A percentile compares a stretch with the other conserved stretches of the same genome.
Evolutionary conservation across 2,797 vertebrate species (phyloP).

Genomic region (Fistularia tabacaria): DNA sequence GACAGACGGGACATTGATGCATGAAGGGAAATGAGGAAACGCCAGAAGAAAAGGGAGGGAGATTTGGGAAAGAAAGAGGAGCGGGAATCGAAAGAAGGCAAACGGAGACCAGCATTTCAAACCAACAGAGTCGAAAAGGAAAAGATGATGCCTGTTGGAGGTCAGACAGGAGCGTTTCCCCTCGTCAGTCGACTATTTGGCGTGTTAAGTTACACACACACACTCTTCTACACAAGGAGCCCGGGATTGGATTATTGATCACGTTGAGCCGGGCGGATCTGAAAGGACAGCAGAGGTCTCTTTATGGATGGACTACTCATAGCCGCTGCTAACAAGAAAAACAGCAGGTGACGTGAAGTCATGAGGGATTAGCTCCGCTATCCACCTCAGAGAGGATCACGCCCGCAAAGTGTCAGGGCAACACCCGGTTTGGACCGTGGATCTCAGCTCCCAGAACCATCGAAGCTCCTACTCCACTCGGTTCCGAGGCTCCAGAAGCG

Average conservation of each 20-base stretch:
- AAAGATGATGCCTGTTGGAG: constrained; percentile 62
- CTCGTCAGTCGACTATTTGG: constrained; percentile 41
- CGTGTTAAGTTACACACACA: constrained; percentile 59
- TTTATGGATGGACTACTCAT: constrained; percentile 40
- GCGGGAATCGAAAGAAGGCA: constrained; percentile 25
- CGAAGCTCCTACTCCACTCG: no score
- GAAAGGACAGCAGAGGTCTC: constrained; percentile 55
- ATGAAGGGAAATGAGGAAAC: constrained; percentile 50
- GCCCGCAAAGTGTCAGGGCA: no score
- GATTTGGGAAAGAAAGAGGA: constrained; percentile 26
- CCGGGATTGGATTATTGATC: constrained; percentile 71
- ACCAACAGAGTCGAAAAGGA: constrained; percentile 31
- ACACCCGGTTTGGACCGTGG: no score
- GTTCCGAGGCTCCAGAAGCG: no score
- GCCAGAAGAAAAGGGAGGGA: constrained; percentile 34
- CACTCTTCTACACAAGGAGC: constrained; percentile 42
- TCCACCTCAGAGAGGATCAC: no score
- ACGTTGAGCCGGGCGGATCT: constrained; percentile 50
- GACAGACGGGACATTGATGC: constrained; percentile 59
- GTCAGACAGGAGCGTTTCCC: constrained; percentile 62
- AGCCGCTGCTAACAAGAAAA: constrained; percentile 51
- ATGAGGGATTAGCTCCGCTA: constrained; percentile 23
- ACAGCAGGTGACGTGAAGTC: constrained; percentile 58
- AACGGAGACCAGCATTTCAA: constrained; percentile 36
- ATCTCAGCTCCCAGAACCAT: no score